These are phyloP conservation scores for Polydrusus tereticollis DNA, from an alignment of 2,888 invertebrate genomes.

Conservation along the genomic window DNA sequence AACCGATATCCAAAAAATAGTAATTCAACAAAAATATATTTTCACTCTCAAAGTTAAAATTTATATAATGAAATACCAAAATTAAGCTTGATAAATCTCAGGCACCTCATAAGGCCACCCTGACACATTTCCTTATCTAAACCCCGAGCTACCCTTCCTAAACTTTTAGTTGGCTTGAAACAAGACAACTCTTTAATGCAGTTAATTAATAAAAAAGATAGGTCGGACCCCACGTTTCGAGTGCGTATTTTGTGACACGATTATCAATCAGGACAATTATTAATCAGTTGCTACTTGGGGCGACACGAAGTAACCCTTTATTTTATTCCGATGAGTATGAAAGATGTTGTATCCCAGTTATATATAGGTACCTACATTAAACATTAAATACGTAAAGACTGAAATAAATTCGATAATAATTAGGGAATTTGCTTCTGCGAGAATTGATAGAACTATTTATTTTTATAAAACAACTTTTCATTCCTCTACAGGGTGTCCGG, in stretches of 20 bases:
- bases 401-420: no score
- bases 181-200: constrained; percentile 61
- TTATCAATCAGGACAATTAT: constrained; percentile 52
- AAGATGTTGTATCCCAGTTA: no score
- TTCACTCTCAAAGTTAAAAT: no score
- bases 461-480: no score
- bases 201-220: constrained; percentile 63
- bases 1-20: no score
- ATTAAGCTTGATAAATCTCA: not conserved
- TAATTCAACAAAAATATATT: no score
- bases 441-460: no score
- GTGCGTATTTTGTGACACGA: constrained; percentile 51
- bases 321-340: not conserved
- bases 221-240: constrained; percentile 55
- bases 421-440: no score
- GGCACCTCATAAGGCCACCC: not conserved
- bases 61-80: no score
- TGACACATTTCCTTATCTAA: constrained; percentile 57
- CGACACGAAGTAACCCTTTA: constrained; percentile 25
- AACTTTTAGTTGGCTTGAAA: constrained; percentile 53
- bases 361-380: not conserved
- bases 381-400: no score
- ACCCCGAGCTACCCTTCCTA: constrained; percentile 45
- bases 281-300: constrained; percentile 47
- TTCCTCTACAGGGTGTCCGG: no score